Evolutionary conservation across 1,140 invertebrate genomes (phyloP), one percentile per base, ranked within the genome.

Genomic region (Panulirus ornatus): DNA sequence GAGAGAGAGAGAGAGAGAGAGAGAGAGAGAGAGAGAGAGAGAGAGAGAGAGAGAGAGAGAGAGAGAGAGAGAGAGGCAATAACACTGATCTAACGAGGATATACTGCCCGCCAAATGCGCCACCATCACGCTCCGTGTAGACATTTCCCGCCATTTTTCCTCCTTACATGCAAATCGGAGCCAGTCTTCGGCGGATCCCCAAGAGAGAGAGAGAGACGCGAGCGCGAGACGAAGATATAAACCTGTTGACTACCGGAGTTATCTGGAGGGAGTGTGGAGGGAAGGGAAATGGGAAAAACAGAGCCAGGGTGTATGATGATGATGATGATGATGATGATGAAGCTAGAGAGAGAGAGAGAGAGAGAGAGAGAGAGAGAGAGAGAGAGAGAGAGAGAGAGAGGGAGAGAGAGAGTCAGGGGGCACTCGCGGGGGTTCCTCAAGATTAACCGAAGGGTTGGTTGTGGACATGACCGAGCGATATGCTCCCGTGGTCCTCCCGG

Each of bases 301-400:
- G 51, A 58, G 51, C 11, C 11, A 75, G 27, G 16, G n/a, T n/a
- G 9, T 9, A 30, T 9, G 44, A 30, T 30, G 19, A 38, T 16
- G 40, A 0, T 14, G 76, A n/a, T 0, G 27, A 14, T 30, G 38
- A 30, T 19, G 30, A 19, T 16, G 51, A 76, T 2, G 36, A 30
- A 40, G 51, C 47, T 70, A 75, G 40, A 73, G 70, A 86, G 42
- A 76, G n/a, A 86, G 51, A 63, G 51, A 79, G 47, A 76, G 73
- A 88, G 42, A 73, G 71, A 54, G 42, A 75, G 71, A 38, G 40
- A 73, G 47, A 75, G n/a, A 51, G 70, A 75, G 47, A 54, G 47
- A 51, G 84, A 54, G 44, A 76, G 71, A 54, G 70, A 75, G 84
- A 76, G 47, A 47, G 84, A 86, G 71, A 76, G 71, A 86, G 70